These are phyloP conservation scores for Sebastes itinus DNA, from an alignment of 2,797 vertebrate genomes.

Conservation along the genomic window DNA sequence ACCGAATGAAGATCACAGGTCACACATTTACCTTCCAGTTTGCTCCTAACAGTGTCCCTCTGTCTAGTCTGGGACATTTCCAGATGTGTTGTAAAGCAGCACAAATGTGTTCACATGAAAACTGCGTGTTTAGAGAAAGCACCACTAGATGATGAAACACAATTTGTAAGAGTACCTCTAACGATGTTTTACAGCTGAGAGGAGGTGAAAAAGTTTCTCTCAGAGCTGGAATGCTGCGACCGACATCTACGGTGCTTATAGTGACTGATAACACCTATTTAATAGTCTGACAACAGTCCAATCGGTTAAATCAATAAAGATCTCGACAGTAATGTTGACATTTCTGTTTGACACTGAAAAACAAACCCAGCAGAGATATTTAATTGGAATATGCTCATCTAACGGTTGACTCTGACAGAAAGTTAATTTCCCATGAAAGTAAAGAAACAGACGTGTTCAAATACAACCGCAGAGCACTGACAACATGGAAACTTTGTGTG, in stretches of 20 bases:
- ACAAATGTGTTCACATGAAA: slow-evolving; percentile 1
- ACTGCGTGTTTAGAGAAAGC: neutral
- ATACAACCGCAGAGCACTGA: neutral
- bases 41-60: slow-evolving; percentile 1
- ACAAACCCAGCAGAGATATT: neutral
- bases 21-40: neutral
- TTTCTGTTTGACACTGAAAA: neutral
- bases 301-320: neutral
- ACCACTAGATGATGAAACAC: neutral
- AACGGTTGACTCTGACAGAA: neutral
- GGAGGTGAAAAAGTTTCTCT: neutral
- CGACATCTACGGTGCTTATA: too few species aligned
- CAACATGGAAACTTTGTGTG: neutral
- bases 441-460: neutral
- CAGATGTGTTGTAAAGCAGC: slow-evolving; percentile 15
- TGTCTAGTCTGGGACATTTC: neutral
- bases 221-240: neutral
- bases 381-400: neutral
- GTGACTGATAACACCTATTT: too few species aligned
- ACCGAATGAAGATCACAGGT: neutral
- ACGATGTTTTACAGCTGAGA: neutral
- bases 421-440: neutral
- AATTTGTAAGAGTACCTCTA: neutral
- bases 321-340: neutral
- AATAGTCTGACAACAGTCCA: too few species aligned